phyloP scores from a whole-genome alignment of 2,888 invertebrate species.

The Pelosia muscerda region DNA sequence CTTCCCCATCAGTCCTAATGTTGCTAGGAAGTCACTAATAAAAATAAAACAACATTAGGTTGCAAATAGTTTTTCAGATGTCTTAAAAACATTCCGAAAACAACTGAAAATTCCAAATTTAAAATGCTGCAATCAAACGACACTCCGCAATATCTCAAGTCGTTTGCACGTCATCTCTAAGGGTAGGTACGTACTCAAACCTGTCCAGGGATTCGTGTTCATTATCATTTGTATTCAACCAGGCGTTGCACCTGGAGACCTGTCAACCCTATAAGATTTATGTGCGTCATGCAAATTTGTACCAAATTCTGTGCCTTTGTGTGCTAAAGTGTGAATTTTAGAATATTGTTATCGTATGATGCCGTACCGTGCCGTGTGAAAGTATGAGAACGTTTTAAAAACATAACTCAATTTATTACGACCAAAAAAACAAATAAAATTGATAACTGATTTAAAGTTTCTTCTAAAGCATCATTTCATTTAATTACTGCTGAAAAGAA shows the following conservation, averaged over 20 bases:
- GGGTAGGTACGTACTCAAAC: conserved; percentile 7
- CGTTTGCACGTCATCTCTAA: background rate
- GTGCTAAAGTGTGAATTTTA: conserved; percentile 63
- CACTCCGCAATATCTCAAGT: background rate
- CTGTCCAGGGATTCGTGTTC: conserved; percentile 56
- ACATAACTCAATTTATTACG: no score
- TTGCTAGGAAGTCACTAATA: no score
- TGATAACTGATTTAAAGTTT: no score
- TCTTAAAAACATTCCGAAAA: background rate
- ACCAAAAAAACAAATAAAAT: no score
- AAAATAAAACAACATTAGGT: no score
- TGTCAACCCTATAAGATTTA: conserved; percentile 77
- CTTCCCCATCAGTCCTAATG: no score
- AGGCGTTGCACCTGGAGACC: conserved; percentile 71
- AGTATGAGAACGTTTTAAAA: no score
- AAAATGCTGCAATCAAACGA: background rate
- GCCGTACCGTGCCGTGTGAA: background rate
- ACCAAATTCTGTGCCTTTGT: conserved; percentile 69
- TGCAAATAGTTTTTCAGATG: no score
- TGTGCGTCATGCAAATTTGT: conserved; percentile 63
- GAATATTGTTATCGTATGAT: background rate
- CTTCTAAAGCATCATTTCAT: no score
- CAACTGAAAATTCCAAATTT: background rate
- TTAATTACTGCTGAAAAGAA: no score
- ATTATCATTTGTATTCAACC: conserved; percentile 80